Evolutionary conservation across 2,797 vertebrate species (phyloP), one percentile per base, ranked within the genome.

Genomic region (Podarcis lilfordi): DNA sequence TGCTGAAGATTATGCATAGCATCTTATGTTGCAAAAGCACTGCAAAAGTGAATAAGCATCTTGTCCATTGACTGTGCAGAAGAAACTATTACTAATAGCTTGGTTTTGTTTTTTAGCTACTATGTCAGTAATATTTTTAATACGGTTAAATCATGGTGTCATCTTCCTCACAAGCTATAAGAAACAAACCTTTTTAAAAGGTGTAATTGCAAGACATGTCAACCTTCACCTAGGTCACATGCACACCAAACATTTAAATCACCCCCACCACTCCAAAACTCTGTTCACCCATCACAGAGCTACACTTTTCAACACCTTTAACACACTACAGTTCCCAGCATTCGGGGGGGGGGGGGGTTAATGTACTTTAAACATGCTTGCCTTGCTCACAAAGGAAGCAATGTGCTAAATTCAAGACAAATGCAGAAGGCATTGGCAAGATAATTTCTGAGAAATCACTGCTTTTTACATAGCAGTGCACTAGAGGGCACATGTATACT

Each of bases 401-500:
- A 72, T 45, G 37, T 85, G 37, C 15, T 68, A 50, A 89, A 32
- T 29, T 79, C 50, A 72, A 21, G n/a, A 45, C 29, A 25, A 32
- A 68, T 85, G 32, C 3, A 55, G 71, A 75, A 85, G 4, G 19
- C 21, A 59, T 35, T 85, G 69, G 7, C 15, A 7, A 50, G 75
- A 37, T 84, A 43, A 17, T 50, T 86, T 77, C 25, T 78, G 8
- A 76, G 40, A 82, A 89, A 5, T 2, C 19, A 23, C 2, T 86
- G 92, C 82, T 94, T 35, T 91, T 87, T 87, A 89, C 29, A 27
- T 50, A 43, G 19, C 25, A 92, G 84, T 29, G 94, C 96, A 92
- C 94, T 95, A 93, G 93, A 89, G 93, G 95, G 55, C 88, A 93
- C 89, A 89, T 84, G 91, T 92, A 90, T 64, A 93, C 93, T 88